Evolutionary conservation across 2,888 invertebrate species (phyloP).

Genomic region (Tortrix viridana): DNA sequence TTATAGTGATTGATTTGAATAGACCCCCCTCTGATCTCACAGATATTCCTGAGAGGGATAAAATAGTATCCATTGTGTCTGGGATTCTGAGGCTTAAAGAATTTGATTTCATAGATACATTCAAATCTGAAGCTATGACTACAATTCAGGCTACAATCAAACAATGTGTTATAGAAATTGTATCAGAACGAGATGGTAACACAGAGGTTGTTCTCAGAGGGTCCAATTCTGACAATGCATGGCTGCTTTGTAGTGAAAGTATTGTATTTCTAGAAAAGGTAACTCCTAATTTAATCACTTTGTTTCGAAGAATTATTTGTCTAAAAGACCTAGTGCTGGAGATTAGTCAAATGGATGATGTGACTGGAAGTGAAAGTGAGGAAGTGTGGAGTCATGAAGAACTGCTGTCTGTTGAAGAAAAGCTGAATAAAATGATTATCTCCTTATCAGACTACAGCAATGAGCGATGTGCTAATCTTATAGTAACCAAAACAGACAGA

Average conservation of each 20-base stretch:
- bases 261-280: constrained; percentile 87
- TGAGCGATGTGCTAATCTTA: constrained; percentile 94
- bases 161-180: constrained; percentile 92
- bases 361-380: constrained; percentile 86
- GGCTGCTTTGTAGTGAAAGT: constrained; percentile 88
- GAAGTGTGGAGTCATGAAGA: constrained; percentile 89
- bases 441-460: constrained; percentile 96
- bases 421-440: constrained; percentile 90
- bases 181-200: constrained; percentile 74
- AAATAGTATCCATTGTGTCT: constrained; percentile 93
- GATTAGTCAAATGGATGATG: constrained; percentile 86
- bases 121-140: constrained; percentile 94
- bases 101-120: constrained; percentile 93
- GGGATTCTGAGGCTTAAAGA: constrained; percentile 95
- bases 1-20: constrained; percentile 95
- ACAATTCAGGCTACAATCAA: constrained; percentile 95
- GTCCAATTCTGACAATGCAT: constrained; percentile 71
- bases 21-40: constrained; percentile 86
- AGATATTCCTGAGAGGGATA: constrained; percentile 91
- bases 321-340: constrained; percentile 91
- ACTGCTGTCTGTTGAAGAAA: constrained; percentile 86
- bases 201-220: constrained; percentile 77
- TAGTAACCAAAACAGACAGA: constrained; percentile 90
- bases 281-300: constrained; percentile 86
- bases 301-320: constrained; percentile 89